Base-by-base conservation (phyloP, 35 echinoderm and acorn worm species). In the Diadema setosum region DNA sequence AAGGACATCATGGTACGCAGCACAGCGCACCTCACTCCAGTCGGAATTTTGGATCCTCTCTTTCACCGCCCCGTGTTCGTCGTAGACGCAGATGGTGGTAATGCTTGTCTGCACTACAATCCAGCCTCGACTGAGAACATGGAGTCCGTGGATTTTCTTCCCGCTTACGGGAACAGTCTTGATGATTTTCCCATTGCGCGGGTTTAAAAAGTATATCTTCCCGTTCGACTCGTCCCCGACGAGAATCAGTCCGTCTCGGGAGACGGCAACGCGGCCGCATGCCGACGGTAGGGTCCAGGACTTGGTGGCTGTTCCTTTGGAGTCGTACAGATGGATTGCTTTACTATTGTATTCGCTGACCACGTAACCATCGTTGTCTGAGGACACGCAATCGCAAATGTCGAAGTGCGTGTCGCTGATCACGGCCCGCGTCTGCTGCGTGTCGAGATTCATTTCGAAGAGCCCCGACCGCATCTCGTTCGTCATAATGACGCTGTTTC, bases 311-410 rank as follows among this genome's bases (percentile, higher is more conserved):
- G 33, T 21, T 7, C 73, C 73, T 2, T 26, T 20, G 21, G 24
- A 20, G 25, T 44, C 73, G 30, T 78, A 78, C 39, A 78, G 29
- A 78, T 78, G 73, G 37, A 78, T 78, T n/a, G 35, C 24, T 36
- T 78, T 78, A 23, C 73, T 78, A n/a, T 78, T 78, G 16, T 78
- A 78, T n/a, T 78, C 73, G n/a, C 73, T 78, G 12, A 78, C 73
- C 24, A 78, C 73, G 0, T 41, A 21, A 24, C 35, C 44, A 21
- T 78, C 73, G 21, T 78, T 44, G 8, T 78, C 11, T 44, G 73
- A 21, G 36, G 34, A 78, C 9, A 41, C 73, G 21, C 73, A 78
- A 20, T 78, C 73, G 20, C 73, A 78, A 3, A 78, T 78, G 2
- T 78, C 73, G 40, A 42, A 78, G 18, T 78, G 33, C 35, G 73